A percentile compares a stretch with the other conserved stretches of the same genome.
These are phyloP conservation scores for Acrocephalus scirpaceus DNA, from an alignment of 2,797 vertebrate genomes.

Conservation along the genomic window DNA sequence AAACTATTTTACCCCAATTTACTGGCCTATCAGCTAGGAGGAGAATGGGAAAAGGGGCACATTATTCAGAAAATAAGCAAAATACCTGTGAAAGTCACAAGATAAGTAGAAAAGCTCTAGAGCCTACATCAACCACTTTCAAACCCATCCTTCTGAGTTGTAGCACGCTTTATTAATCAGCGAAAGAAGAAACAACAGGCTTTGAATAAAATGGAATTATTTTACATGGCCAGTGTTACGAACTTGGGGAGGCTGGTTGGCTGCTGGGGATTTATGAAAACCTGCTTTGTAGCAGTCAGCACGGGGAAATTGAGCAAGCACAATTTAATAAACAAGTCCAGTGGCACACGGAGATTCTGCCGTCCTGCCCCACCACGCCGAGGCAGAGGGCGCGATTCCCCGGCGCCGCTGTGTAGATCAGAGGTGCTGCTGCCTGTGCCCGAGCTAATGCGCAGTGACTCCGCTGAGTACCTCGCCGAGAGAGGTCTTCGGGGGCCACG, in stretches of 20 bases:
- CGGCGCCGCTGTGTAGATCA: neutral
- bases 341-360: neutral
- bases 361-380: neutral
- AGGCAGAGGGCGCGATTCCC: slow-evolving; percentile 14
- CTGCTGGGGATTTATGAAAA: neutral
- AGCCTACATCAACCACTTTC: neutral
- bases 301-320: neutral
- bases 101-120: neutral
- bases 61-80: neutral
- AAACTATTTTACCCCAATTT: neutral
- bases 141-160: neutral
- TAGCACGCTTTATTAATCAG: neutral
- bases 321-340: neutral
- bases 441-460: slow-evolving; percentile 28
- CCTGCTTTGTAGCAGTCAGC: neutral
- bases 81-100: neutral
- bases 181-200: neutral
- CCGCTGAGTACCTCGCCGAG: slow-evolving; percentile 56
- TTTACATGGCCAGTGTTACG: fast-evolving
- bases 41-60: neutral
- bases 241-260: neutral
- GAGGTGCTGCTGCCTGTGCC: neutral
- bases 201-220: neutral
- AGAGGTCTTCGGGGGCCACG: slow-evolving; percentile 30
- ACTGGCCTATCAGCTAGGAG: neutral